Conservation (phyloP, 1,140 invertebrate genomes). For the Diprion similis region DNA sequence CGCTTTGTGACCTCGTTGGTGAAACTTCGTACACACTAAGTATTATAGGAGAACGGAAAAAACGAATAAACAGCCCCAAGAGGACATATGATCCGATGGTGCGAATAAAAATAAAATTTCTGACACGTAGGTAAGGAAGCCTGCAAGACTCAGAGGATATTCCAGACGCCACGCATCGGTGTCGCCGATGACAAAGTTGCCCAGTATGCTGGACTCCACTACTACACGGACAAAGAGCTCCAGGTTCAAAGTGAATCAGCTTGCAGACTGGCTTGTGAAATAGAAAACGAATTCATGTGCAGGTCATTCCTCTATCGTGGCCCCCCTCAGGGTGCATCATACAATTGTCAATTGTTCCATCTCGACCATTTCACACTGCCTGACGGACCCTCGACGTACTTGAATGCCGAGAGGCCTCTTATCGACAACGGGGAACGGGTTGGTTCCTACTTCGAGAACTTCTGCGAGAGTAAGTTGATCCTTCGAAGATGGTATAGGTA, state of each 20-base stretch:
- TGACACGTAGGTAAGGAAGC: conserved; percentile 70
- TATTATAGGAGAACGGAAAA: no score
- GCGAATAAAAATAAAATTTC: no score
- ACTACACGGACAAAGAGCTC: conserved; percentile 92
- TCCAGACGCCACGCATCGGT: conserved; percentile 82
- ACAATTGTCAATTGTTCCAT: conserved; percentile 93
- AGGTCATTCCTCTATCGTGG: conserved; percentile 88
- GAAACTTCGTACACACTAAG: no score
- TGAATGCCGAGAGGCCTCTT: conserved; percentile 86
- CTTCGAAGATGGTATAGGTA: background rate
- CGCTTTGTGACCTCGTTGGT: no score
- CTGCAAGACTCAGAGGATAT: conserved; percentile 80
- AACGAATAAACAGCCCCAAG: no score
- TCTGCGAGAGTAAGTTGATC: conserved; percentile 74
- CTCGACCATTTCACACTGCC: conserved; percentile 91
- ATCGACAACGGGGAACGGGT: conserved; percentile 90
- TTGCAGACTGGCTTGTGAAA: conserved; percentile 87
- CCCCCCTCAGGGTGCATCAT: conserved; percentile 73
- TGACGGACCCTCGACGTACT: conserved; percentile 88
- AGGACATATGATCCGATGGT: no score
- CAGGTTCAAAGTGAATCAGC: conserved; percentile 81
- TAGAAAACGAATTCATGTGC: conserved; percentile 92
- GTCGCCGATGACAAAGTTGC: conserved; percentile 89
- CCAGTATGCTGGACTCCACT: conserved; percentile 89
- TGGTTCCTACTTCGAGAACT: conserved; percentile 89